Percentiles rank a stretch among this genome's conserved stretches.
These are phyloP conservation scores for Aphidius gifuensis DNA, from an alignment of 1,140 invertebrate genomes.

Conservation along the genomic window DNA sequence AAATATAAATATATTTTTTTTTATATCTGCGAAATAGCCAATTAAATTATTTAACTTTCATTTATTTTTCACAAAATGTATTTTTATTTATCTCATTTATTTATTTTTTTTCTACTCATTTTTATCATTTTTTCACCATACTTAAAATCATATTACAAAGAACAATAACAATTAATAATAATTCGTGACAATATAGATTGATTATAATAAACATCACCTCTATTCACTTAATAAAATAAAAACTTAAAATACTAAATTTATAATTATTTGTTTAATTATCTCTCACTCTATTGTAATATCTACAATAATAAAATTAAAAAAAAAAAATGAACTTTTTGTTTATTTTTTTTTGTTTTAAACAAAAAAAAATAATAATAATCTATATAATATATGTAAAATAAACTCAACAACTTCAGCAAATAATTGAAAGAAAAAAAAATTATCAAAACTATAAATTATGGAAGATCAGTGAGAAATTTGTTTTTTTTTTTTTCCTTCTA, in stretches of 20 bases:
- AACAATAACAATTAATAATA: slow-evolving; percentile 33
- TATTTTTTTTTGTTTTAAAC: too few species aligned
- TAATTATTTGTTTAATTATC: background rate
- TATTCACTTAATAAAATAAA: slow-evolving; percentile 20
- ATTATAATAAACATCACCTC: slow-evolving; percentile 25
- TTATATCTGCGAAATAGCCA: slow-evolving; percentile 28
- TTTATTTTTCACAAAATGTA: background rate
- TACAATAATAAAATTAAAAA: background rate
- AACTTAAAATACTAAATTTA: slow-evolving; percentile 3
- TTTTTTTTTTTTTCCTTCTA: too few species aligned
- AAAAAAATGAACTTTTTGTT: too few species aligned
- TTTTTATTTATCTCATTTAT: background rate
- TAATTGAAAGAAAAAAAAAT: too few species aligned
- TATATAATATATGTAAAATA: too few species aligned
- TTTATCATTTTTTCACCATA: slow-evolving; percentile 4
- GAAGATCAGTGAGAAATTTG: too few species aligned
- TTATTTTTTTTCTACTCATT: too few species aligned
- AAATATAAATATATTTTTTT: slow-evolving; percentile 48
- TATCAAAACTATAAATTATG: too few species aligned
- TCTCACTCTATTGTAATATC: background rate
- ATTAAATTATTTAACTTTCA: slow-evolving; percentile 39
- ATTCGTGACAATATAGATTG: slow-evolving; percentile 23
- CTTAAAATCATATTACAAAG: slow-evolving; percentile 24
- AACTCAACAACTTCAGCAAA: too few species aligned
- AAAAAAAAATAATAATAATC: too few species aligned